Evolutionary conservation across 2,888 invertebrate genomes (phyloP), one percentile per base, ranked within the genome.

Genomic region (Anarsia innoxiella): DNA sequence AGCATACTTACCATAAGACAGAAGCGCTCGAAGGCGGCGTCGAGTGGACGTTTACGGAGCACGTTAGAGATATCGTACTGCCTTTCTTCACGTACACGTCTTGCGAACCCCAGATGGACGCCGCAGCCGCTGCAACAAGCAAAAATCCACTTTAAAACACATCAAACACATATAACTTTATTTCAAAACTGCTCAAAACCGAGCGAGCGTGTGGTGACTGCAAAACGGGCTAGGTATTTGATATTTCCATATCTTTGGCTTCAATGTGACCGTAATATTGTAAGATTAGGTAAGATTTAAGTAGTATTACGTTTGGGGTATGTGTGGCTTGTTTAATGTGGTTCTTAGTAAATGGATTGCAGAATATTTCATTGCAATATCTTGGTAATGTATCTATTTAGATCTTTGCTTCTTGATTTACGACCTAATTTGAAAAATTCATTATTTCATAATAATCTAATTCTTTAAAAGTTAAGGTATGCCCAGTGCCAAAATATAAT

Each of bases 11-110:
- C 91, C 91, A 91, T 47, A 88, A 74, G 42, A 91, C 89, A 16
- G 91, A 90, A 45, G 91, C 90, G 59, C 88, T 88, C 44, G 89
- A 89, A 10, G 90, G 90, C 11, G 90, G 92, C 49, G 90, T 90
- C 41, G 94, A 93, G 73, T 94, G 94, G 57, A 94, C 91, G 76
- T 95, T 95, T 55, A 95, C 93, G 35, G 93, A 91, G 74, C 95
- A 95, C 40, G 94, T 93, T 66, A 95, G 86, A 54, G 94, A 94
- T 86, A 95, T 95, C 51, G 94, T 95, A 73, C 94, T 94, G 58
- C 95, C 95, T 70, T 92, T 93, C 85, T 94, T 94, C 62, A 95
- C 95, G 78, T 93, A 94, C 52, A 94, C 93, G 61, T 95, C 95
- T 55, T 92, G 90, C 28, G 94, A 92, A 44, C 94, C 94, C 73